Conservation (phyloP, 2,888 invertebrate species). For the Desoria tigrina region DNA sequence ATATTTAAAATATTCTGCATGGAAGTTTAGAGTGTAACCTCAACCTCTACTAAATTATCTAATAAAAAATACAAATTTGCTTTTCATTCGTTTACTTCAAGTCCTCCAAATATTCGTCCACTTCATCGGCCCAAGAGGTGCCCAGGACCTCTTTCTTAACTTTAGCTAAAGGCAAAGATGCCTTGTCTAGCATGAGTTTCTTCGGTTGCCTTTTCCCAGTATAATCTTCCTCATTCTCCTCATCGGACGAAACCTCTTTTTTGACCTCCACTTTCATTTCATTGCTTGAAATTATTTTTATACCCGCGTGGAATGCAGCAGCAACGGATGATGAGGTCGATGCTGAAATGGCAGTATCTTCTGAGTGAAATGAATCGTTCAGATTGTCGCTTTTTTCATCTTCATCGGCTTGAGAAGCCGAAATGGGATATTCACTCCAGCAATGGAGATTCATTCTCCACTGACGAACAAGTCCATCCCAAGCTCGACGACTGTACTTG, state of each 20-base stretch:
- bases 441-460: slow-evolving; percentile 84
- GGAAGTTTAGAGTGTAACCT: too few relatives aligned
- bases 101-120: slow-evolving; percentile 34
- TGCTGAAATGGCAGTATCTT: slow-evolving; percentile 29
- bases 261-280: slow-evolving; percentile 20
- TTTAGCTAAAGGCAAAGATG: background rate
- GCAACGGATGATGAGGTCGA: slow-evolving; percentile 44
- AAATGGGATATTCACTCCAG: slow-evolving; percentile 61
- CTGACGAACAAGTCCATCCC: slow-evolving; percentile 83
- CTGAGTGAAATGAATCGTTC: slow-evolving; percentile 43
- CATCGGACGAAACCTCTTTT: slow-evolving; percentile 11
- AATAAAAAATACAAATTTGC: too few relatives aligned
- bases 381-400: slow-evolving; percentile 15
- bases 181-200: background rate
- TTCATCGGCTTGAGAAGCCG: slow-evolving; percentile 15
- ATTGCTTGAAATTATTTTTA: slow-evolving; percentile 22
- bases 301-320: slow-evolving; percentile 35
- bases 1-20: too few relatives aligned
- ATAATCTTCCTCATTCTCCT: slow-evolving; percentile 7
- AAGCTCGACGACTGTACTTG: slow-evolving; percentile 88
- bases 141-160: slow-evolving; percentile 11
- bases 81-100: too few relatives aligned
- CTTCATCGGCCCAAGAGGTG: slow-evolving; percentile 45
- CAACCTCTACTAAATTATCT: too few relatives aligned
- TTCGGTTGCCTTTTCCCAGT: background rate